Evolutionary conservation across 2,888 invertebrate species (phyloP), one percentile per base, ranked within the genome.

Genomic region (Pollenia angustigena): DNA sequence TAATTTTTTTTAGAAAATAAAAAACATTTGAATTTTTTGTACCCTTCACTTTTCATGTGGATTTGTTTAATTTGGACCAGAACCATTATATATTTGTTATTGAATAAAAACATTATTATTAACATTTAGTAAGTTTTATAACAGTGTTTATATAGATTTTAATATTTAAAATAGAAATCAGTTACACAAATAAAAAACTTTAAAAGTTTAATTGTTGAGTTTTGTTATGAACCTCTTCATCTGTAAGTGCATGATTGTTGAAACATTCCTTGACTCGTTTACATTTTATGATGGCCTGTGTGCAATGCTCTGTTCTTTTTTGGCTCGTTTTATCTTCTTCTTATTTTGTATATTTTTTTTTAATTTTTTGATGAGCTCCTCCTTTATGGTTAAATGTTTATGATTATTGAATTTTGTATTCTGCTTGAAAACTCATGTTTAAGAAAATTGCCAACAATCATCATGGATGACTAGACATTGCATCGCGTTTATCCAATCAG

Each of bases 401-500:
- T 87, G 87, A 87, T 87, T 87, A 84, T 87, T 87, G 84, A 87
- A 87, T 87, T 87, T 87, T 87, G 84, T 84, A 87, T 81, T 85
- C 85, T 66, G 81, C 72, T 72, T 78, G 78, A 85, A 86, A 83
- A 83, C 75, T 80, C 78, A 81, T 84, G 88, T 85, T 85, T 75
- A 85, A 85, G 85, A 85, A 86, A 86, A 88, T 81, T 85, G 84
- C 81, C 79, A 81, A 85, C 87, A 87, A 87, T 87, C 87, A 87
- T 87, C 87, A 87, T 87, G 87, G 87, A 81, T 84, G 87, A 81
- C 81, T 84, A 81, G 81, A 79, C 85, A 87, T 76, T 85, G 85
- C 85, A 87, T 82, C 87, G 85, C 82, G 82, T 81, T 85, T 82
- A 85, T 87, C 87, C 87, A 87, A 87, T 87, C 87, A 87, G 87